Conservation (phyloP, 2,888 invertebrate genomes). For the Drosophila limbata region DNA sequence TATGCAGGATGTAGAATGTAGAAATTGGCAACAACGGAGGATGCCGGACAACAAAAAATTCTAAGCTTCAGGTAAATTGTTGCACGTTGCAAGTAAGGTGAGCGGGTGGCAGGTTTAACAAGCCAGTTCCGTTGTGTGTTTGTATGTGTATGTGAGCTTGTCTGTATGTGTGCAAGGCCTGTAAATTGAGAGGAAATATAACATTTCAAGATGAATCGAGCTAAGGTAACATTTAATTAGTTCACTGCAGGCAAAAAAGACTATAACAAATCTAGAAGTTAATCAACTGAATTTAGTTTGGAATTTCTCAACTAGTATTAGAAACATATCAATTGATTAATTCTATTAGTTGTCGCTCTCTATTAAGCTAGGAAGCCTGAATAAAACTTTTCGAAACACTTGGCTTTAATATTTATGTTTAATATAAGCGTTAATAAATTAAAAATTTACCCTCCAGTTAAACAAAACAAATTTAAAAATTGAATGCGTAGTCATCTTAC, state of each 20-base stretch:
- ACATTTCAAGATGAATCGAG: conserved; percentile 4
- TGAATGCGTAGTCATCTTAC: too few relatives aligned
- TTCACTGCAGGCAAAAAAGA: conserved; percentile 9
- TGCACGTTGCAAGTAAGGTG: conserved; percentile 23
- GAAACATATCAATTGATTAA: neutral
- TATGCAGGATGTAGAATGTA: conserved; percentile 10
- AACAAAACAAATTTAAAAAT: too few relatives aligned
- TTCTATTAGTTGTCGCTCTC: neutral
- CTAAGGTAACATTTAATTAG: conserved; percentile 10
- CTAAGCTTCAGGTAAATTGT: conserved; percentile 15
- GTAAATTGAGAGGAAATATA: conserved; percentile 31
- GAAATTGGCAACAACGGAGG: conserved; percentile 17
- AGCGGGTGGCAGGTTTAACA: conserved; percentile 17
- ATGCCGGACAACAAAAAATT: conserved; percentile 17
- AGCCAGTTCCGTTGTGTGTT: conserved; percentile 14
- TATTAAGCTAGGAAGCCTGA: too few relatives aligned
- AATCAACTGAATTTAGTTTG: neutral
- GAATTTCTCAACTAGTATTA: neutral
- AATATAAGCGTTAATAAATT: too few relatives aligned
- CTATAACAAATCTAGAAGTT: neutral
- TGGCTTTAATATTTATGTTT: too few relatives aligned
- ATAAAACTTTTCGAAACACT: too few relatives aligned
- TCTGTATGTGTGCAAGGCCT: conserved; percentile 1
- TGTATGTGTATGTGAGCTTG: neutral
- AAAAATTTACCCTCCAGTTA: too few relatives aligned